These are phyloP conservation scores for Folsomia candida DNA, from an alignment of 2,888 invertebrate species.

Conservation along the genomic window DNA sequence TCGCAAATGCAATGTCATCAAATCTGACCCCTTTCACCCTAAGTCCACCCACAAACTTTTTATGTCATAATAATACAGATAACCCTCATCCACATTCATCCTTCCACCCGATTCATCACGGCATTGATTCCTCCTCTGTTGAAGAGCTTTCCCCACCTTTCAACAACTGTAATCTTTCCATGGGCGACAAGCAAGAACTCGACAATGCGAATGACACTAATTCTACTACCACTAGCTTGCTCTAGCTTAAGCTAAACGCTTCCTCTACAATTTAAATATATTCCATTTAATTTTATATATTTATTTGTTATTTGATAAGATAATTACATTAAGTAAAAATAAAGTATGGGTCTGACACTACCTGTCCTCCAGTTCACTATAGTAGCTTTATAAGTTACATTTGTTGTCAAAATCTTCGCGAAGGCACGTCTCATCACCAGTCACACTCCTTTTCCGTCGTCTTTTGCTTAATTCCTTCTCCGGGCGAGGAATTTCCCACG, in stretches of 20 bases:
- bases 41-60: conserved; percentile 23
- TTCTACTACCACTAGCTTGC: background rate
- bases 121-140: background rate
- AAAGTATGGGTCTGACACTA: too few relatives aligned
- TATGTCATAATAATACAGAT: conserved; percentile 15
- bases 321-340: too few relatives aligned
- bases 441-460: conserved; percentile 1
- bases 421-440: background rate
- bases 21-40: conserved; percentile 21
- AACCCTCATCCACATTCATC: conserved; percentile 14
- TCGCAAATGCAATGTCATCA: conserved; percentile 22
- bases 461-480: conserved; percentile 21
- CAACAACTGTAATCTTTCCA: background rate
- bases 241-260: background rate
- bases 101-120: conserved; percentile 2
- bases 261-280: background rate
- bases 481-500: conserved; percentile 35
- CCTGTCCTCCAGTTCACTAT: too few relatives aligned
- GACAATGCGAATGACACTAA: conserved; percentile 1
- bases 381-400: background rate
- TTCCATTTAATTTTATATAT: too few relatives aligned
- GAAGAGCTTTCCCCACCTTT: conserved; percentile 17
- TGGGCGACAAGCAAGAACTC: background rate
- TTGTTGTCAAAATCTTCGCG: conserved; percentile 1
- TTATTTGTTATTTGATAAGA: too few relatives aligned